A percentile compares a stretch with the other conserved stretches of the same genome.
These are phyloP conservation scores for Meleagris gallopavo DNA, from an alignment of 2,113 vertebrate genomes.

Conservation along the genomic window DNA sequence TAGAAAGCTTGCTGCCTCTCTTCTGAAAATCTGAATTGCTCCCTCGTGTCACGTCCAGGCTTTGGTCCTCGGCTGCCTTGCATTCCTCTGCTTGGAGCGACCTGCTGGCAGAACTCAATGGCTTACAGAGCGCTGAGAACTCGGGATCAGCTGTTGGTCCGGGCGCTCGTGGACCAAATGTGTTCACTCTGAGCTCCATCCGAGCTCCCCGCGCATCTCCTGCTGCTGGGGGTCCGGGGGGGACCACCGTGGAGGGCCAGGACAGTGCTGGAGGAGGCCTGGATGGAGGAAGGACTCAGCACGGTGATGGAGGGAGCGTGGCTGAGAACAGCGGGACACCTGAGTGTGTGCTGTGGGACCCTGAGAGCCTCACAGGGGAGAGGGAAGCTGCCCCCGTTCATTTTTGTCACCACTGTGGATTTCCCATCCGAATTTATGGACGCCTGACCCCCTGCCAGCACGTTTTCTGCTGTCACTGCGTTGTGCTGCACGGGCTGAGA, in stretches of 20 bases:
- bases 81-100: slow-evolving; percentile 1
- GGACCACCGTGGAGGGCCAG: not conserved
- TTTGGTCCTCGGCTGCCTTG: slow-evolving; percentile 15
- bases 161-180: not conserved
- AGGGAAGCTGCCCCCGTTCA: not conserved
- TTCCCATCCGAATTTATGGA: not conserved
- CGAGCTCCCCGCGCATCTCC: not conserved
- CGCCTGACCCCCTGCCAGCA: slow-evolving; percentile 81
- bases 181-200: not conserved
- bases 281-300: not conserved
- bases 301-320: not conserved
- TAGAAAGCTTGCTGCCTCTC: not conserved
- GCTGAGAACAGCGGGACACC: not conserved
- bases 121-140: not conserved
- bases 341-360: not conserved
- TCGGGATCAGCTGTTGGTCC: not conserved
- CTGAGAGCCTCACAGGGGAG: not conserved
- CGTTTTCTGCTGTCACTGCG: slow-evolving; percentile 83
- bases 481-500: slow-evolving; percentile 77
- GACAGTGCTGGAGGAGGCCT: not conserved
- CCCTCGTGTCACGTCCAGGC: slow-evolving; percentile 68
- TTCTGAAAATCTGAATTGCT: slow-evolving; percentile 48
- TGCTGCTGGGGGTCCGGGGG: not conserved
- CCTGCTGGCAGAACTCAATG: not conserved
- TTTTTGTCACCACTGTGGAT: slow-evolving; percentile 24